Percentiles rank a stretch among this genome's conserved stretches.
These are phyloP conservation scores for Blennius ocellaris DNA, from an alignment of 2,113 vertebrate genomes.

Conservation along the genomic window DNA sequence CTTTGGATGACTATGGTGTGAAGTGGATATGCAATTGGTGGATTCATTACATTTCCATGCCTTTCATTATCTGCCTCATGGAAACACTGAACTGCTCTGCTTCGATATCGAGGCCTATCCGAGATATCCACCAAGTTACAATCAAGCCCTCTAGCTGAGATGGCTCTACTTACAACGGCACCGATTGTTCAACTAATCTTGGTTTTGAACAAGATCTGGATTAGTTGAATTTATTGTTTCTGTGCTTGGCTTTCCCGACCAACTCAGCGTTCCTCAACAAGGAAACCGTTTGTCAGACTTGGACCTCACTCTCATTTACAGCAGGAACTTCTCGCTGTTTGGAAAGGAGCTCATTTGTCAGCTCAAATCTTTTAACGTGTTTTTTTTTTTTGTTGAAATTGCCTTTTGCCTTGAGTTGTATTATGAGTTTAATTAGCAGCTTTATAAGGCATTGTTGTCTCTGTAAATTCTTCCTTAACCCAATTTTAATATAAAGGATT, in stretches of 20 bases:
- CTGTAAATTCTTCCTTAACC: slow-evolving; percentile 9
- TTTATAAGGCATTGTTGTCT: slow-evolving; percentile 7
- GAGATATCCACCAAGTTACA: slow-evolving; percentile 24
- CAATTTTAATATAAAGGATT: slow-evolving; percentile 8
- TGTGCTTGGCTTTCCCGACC: slow-evolving; percentile 58
- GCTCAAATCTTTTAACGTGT: slow-evolving; percentile 8
- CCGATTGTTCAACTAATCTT: slow-evolving; percentile 60
- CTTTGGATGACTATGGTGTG: slow-evolving; percentile 59
- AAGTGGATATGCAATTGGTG: slow-evolving; percentile 61
- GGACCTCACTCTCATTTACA: slow-evolving; percentile 7
- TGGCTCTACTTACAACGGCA: slow-evolving; percentile 27
- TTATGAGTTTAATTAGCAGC: slow-evolving; percentile 7
- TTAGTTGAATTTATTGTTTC: slow-evolving; percentile 61
- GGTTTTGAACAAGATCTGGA: slow-evolving; percentile 45
- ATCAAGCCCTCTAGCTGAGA: slow-evolving; percentile 21
- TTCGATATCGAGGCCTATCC: slow-evolving; percentile 42
- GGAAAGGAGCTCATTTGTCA: slow-evolving; percentile 8
- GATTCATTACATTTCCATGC: slow-evolving; percentile 59
- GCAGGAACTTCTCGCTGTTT: slow-evolving; percentile 2
- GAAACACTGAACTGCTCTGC: slow-evolving; percentile 45
- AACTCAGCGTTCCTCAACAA: slow-evolving; percentile 25
- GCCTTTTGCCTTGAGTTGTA: neutral
- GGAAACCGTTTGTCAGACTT: neutral
- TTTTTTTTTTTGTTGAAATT: slow-evolving; percentile 12
- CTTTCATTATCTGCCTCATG: slow-evolving; percentile 46